A percentile compares a stretch with the other conserved stretches of the same genome.
Evolutionary conservation across 92 coral and sea anemone species (phyloP).

Genomic region (Palythoa grandiflora): DNA sequence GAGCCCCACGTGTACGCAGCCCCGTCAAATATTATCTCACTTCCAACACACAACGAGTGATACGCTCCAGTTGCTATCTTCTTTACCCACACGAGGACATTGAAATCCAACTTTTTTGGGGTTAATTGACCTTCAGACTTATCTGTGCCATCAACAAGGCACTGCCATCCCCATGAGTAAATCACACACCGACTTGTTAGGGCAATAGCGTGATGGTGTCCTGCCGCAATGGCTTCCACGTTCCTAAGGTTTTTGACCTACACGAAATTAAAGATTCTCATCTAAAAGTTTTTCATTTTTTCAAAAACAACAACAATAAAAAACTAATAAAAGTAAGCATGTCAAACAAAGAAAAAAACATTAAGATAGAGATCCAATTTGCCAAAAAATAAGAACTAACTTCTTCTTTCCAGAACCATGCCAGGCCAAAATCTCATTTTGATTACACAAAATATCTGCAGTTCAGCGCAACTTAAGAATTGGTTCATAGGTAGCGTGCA

Average conservation of each 20-base stretch:
- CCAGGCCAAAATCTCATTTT: too few species aligned
- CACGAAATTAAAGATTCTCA: neutral
- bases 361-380: too few species aligned
- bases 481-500: too few species aligned
- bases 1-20: slow-evolving; percentile 72
- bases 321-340: too few species aligned
- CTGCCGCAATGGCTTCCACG: slow-evolving; percentile 66
- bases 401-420: too few species aligned
- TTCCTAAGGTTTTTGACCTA: slow-evolving; percentile 57
- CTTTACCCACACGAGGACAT: slow-evolving; percentile 50
- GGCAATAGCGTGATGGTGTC: slow-evolving; percentile 68
- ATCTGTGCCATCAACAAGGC: slow-evolving; percentile 27
- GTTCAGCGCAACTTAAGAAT: too few species aligned
- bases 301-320: too few species aligned
- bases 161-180: slow-evolving; percentile 72
- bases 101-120: slow-evolving; percentile 53
- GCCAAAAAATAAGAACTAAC: too few species aligned
- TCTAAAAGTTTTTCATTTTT: neutral
- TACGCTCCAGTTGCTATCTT: slow-evolving; percentile 71
- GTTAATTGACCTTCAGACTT: neutral
- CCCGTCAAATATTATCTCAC: slow-evolving; percentile 46
- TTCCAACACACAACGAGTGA: slow-evolving; percentile 64
- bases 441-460: too few species aligned
- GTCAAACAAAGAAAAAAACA: too few species aligned
- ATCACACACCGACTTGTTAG: slow-evolving; percentile 49